Evolutionary conservation across 2,113 vertebrate species (phyloP).

Genomic region (Pseudorhombus dupliciocellatus): DNA sequence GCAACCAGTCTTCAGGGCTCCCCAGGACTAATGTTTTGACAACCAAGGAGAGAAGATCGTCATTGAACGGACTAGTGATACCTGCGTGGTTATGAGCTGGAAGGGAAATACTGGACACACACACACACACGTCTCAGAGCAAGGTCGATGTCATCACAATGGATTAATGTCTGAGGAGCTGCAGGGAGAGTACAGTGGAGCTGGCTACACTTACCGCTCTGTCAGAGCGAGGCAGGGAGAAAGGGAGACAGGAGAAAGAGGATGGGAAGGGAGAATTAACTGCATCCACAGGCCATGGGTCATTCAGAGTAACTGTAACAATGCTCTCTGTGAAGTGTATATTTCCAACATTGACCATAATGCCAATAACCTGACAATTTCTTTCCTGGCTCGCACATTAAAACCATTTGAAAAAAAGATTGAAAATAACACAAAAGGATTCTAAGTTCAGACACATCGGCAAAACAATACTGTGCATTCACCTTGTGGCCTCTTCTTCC

Average conservation of each 20-base stretch:
- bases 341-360: slow-evolving; percentile 3
- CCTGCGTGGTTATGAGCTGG: slow-evolving; percentile 76
- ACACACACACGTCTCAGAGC: slow-evolving; percentile 75
- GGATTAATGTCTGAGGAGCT: slow-evolving; percentile 84
- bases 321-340: background rate
- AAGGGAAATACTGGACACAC: slow-evolving; percentile 69
- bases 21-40: slow-evolving; percentile 80
- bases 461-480: slow-evolving; percentile 33
- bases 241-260: slow-evolving; percentile 58
- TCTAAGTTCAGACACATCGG: slow-evolving; percentile 1
- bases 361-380: slow-evolving; percentile 17
- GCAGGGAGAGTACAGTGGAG: slow-evolving; percentile 79
- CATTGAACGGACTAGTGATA: slow-evolving; percentile 80
- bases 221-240: slow-evolving; percentile 77
- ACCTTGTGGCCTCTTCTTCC: slow-evolving; percentile 65
- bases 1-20: slow-evolving; percentile 78
- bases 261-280: slow-evolving; percentile 61
- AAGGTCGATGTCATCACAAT: slow-evolving; percentile 85
- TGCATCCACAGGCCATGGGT: slow-evolving; percentile 68
- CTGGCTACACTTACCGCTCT: slow-evolving; percentile 80
- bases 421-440: slow-evolving; percentile 15
- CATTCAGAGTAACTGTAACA: slow-evolving; percentile 45
- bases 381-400: slow-evolving; percentile 12
- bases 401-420: background rate
- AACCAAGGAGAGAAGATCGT: slow-evolving; percentile 80